Evolutionary conservation across 2,888 invertebrate genomes (phyloP).

Genomic region (Thelaira solivaga): DNA sequence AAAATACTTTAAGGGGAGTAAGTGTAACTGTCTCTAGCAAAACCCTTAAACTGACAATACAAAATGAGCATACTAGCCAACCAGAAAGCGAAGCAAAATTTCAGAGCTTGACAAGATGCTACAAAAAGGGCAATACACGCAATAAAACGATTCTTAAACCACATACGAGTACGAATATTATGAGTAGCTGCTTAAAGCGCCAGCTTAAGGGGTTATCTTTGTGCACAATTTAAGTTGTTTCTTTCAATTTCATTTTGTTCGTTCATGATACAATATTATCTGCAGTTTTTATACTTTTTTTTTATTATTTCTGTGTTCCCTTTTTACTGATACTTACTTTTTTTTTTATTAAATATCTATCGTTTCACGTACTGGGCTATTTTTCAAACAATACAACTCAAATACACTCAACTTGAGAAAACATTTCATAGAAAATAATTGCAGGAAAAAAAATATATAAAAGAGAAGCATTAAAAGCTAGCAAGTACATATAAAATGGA

Average conservation of each 20-base stretch:
- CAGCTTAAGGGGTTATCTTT: slow-evolving; percentile 59
- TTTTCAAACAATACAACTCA: slow-evolving; percentile 51
- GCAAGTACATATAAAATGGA: too few relatives aligned
- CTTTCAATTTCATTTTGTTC: slow-evolving; percentile 44
- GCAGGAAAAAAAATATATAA: slow-evolving; percentile 6
- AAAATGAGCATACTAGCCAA: slow-evolving; percentile 6
- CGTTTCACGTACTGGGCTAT: slow-evolving; percentile 27
- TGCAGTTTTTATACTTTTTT: slow-evolving; percentile 27
- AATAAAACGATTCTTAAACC: slow-evolving; percentile 53
- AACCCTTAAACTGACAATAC: slow-evolving; percentile 8
- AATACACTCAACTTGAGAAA: slow-evolving; percentile 53
- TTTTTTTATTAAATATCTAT: slow-evolving; percentile 16
- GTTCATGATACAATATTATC: too few relatives aligned
- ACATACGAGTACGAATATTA: slow-evolving; percentile 41
- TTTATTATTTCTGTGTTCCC: background rate
- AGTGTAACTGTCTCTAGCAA: slow-evolving; percentile 40
- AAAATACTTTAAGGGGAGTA: slow-evolving; percentile 5
- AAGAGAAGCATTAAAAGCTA: background rate
- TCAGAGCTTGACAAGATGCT: background rate
- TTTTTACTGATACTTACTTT: too few relatives aligned
- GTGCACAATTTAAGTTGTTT: slow-evolving; percentile 41
- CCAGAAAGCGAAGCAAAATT: background rate
- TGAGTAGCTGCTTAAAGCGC: slow-evolving; percentile 56
- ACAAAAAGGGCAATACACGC: slow-evolving; percentile 60
- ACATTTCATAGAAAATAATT: slow-evolving; percentile 18